Base-by-base conservation (phyloP, 2,888 invertebrate genomes). In the Aphodius granarius region DNA sequence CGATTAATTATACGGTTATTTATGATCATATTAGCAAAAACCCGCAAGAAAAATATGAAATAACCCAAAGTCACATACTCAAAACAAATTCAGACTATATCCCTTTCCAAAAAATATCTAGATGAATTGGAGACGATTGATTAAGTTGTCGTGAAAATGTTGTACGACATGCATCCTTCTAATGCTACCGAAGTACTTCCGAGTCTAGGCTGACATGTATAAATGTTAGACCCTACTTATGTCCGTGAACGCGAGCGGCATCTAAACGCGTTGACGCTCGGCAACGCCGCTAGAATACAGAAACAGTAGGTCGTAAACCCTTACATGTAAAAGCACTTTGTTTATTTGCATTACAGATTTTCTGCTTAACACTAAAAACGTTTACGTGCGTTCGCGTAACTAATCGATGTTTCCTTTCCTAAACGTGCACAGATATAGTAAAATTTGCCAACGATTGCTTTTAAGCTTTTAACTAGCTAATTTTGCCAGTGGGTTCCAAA, bases 311-410 rank as follows among this genome's bases (percentile, higher is more conserved):
- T 16, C 18, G 66, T 18, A 70, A 70, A 21, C 64, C 64, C 66
- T 16, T 64, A 75, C 75, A 75, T 66, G 72, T 22, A 75, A 75
- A 75, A 66, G 72, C 75, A 75, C 75, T 75, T 72, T 72, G 66
- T 75, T 72, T 68, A 75, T 75, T 75, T 75, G 75, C 72, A 75
- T 75, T 64, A 74, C 72, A 68, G 72, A 66, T 62, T 75, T 75
- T 66, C 63, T 63, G 72, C 68, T 75, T 75, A 75, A 75, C 72
- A 72, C 21, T 66, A 72, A 72, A 75, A 75, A 75, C 72, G 72
- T 75, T 75, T 75, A 72, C 72, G 72, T 63, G 15, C 43, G 68
- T n/a, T 15, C 19, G 68, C 19, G 68, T 22, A 68, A 68, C 68
- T 16, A 22, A 22, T 20, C 22, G 20, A 21, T n/a, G 19, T 19